Evolutionary conservation across 1,140 invertebrate genomes (phyloP).

Genomic region (Drosophila miranda): DNA sequence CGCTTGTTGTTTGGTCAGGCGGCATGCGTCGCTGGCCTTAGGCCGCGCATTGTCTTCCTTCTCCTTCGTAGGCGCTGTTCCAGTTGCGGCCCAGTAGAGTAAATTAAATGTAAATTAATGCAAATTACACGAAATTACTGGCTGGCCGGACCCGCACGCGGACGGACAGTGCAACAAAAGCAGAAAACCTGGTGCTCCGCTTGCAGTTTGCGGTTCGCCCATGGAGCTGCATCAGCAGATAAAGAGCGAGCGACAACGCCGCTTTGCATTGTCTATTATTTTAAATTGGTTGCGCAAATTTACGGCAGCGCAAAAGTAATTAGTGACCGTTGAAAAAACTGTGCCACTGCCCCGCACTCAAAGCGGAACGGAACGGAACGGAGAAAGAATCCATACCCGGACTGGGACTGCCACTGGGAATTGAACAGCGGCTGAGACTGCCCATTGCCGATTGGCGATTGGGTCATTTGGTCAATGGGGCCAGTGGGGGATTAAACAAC

Average conservation of each 20-base stretch:
- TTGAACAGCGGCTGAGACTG: conserved; percentile 1
- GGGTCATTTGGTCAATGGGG: neutral
- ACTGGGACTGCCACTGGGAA: neutral
- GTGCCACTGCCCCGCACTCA: conserved; percentile 37
- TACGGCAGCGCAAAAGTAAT: conserved; percentile 75
- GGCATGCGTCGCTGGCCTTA: conserved; percentile 55
- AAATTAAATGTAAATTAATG: conserved; percentile 81
- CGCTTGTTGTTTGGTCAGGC: conserved; percentile 41
- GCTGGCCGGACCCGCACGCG: conserved; percentile 5
- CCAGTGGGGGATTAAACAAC: conserved; percentile 1
- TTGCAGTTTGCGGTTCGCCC: conserved; percentile 30
- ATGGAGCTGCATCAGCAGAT: conserved; percentile 59
- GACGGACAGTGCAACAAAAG: conserved; percentile 54
- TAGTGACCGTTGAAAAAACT: conserved; percentile 63
- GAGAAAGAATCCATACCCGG: neutral
- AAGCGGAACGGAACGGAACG: conserved; percentile 3
- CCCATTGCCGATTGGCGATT: conserved; percentile 1
- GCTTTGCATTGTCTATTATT: conserved; percentile 73
- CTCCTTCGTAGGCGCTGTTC: conserved; percentile 1
- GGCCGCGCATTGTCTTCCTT: conserved; percentile 40
- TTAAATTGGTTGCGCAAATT: conserved; percentile 77
- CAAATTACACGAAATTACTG: conserved; percentile 74
- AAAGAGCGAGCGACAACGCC: conserved; percentile 56
- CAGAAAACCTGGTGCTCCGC: conserved; percentile 11
- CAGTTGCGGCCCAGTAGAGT: conserved; percentile 15